These are phyloP conservation scores for Eumerus sabulonum DNA, from an alignment of 2,888 invertebrate species.

Conservation along the genomic window DNA sequence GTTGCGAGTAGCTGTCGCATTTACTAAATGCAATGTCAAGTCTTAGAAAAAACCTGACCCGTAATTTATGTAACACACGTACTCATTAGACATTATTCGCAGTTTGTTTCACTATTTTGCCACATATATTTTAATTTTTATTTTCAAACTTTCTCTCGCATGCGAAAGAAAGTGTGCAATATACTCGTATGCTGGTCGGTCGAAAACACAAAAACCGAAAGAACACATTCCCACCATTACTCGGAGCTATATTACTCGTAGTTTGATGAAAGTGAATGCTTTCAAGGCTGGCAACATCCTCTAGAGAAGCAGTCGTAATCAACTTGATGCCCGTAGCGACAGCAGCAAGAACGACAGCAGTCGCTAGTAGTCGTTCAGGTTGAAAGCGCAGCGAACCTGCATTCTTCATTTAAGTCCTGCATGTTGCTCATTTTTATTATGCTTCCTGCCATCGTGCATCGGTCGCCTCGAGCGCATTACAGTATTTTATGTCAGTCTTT, in stretches of 20 bases:
- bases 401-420: constrained; percentile 16
- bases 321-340: constrained; percentile 57
- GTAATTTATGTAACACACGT: constrained; percentile 1
- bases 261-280: background rate
- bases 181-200: no score
- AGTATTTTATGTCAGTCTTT: constrained; percentile 7
- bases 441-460: constrained; percentile 12
- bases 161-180: background rate
- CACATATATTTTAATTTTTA: constrained; percentile 47
- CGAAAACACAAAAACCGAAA: no score
- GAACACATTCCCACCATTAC: no score
- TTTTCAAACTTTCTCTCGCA: constrained; percentile 27
- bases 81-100: constrained; percentile 3
- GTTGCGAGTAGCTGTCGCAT: no score
- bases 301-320: constrained; percentile 48
- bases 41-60: no score
- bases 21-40: no score
- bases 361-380: constrained; percentile 18
- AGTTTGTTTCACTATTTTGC: background rate
- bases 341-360: constrained; percentile 25
- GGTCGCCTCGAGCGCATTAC: constrained; percentile 14
- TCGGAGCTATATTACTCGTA: no score
- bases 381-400: constrained; percentile 20
- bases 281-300: background rate
- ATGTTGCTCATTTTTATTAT: constrained; percentile 38